phyloP scores from a whole-genome alignment of 2,888 invertebrate species.

The Elegia similella region DNA sequence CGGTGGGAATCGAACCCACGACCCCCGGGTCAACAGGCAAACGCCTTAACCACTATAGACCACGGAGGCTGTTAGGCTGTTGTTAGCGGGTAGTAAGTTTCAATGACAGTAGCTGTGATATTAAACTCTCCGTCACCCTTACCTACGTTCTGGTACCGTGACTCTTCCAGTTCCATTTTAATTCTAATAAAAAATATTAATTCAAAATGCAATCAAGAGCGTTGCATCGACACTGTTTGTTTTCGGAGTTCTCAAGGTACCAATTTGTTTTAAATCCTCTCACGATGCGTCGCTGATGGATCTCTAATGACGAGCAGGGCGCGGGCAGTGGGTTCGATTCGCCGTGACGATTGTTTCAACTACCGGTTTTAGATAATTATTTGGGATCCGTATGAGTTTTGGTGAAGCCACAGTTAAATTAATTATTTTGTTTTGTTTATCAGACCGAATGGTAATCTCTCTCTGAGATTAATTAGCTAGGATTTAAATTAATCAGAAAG shows the following conservation, averaged over 20 bases:
- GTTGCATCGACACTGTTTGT: conserved; percentile 5
- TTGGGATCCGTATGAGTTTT: conserved; percentile 40
- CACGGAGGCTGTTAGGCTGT: no score
- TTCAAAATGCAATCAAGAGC: neutral
- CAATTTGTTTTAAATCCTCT: conserved; percentile 10
- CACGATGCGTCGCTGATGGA: conserved; percentile 14
- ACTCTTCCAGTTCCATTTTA: neutral
- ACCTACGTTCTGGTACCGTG: neutral
- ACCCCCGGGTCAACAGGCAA: neutral
- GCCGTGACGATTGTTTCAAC: conserved; percentile 69
- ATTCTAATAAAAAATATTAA: neutral
- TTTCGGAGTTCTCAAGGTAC: conserved; percentile 12
- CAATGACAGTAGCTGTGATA: no score
- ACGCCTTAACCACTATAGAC: no score
- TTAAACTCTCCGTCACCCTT: neutral
- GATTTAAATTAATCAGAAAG: no score
- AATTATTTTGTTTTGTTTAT: no score
- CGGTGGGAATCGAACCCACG: no score
- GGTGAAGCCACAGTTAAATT: neutral
- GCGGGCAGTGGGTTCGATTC: conserved; percentile 50
- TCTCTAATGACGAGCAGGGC: conserved; percentile 19
- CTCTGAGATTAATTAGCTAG: no score
- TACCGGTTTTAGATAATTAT: conserved; percentile 65
- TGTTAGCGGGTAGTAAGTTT: no score
- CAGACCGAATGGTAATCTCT: no score